These are phyloP conservation scores for Cebuella pygmaea DNA, from an alignment of 2,797 vertebrate genomes.

Conservation along the genomic window DNA sequence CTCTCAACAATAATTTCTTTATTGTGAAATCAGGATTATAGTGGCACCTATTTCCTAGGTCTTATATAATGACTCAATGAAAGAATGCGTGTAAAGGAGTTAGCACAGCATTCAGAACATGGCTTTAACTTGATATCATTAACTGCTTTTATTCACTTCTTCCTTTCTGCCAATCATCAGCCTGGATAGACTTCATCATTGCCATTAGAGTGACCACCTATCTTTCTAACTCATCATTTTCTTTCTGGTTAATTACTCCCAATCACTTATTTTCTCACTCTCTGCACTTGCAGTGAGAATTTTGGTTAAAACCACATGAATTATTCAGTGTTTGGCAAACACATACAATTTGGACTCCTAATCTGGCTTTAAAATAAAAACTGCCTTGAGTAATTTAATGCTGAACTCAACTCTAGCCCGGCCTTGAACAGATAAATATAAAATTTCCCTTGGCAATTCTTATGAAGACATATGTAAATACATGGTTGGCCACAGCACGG, in stretches of 20 bases:
- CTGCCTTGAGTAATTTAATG: conserved; percentile 57
- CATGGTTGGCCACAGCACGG: not conserved
- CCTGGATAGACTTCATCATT: not conserved
- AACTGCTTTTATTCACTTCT: not conserved
- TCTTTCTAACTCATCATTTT: not conserved
- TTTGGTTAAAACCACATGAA: conserved; percentile 52
- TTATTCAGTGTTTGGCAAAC: conserved; percentile 72
- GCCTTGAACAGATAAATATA: conserved; percentile 70
- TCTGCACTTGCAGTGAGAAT: conserved; percentile 3
- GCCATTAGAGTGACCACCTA: not conserved
- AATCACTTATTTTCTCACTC: not conserved
- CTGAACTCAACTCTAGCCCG: conserved; percentile 40
- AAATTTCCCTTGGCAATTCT: conserved; percentile 70
- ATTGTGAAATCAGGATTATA: not conserved
- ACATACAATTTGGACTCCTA: conserved; percentile 54
- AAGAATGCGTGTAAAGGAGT: not conserved
- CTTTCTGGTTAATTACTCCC: not conserved
- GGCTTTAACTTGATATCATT: not conserved
- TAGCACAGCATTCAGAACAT: not conserved
- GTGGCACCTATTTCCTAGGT: not conserved
- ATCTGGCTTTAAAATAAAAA: conserved; percentile 65
- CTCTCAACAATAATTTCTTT: not conserved
- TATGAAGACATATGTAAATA: conserved; percentile 70
- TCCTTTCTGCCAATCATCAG: not conserved
- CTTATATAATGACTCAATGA: not conserved